phyloP scores from a whole-genome alignment of 2,888 invertebrate genomes.

The Epinotia nisella region DNA sequence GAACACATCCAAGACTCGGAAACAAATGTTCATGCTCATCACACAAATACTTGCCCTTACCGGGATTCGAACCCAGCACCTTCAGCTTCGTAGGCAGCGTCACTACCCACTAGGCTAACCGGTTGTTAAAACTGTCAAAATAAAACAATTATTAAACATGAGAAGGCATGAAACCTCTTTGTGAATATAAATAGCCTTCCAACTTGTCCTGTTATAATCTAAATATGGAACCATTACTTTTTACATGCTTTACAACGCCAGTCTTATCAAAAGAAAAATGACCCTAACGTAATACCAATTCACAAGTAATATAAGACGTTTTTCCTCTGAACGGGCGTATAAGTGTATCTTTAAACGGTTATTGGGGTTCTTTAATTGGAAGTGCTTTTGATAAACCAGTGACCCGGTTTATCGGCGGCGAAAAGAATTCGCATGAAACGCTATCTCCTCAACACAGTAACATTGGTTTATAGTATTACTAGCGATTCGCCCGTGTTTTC shows the following conservation, averaged over 20 bases:
- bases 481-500: background rate
- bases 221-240: conserved; percentile 19
- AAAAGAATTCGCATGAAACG: background rate
- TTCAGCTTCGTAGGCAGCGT: too few species aligned
- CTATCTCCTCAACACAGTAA: background rate
- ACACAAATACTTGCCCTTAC: too few species aligned
- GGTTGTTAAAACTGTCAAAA: too few species aligned
- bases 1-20: too few species aligned
- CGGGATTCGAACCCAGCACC: too few species aligned
- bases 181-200: background rate
- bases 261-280: background rate
- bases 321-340: background rate
- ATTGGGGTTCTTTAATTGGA: conserved; percentile 20
- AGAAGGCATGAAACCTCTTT: background rate
- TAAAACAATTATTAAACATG: background rate
- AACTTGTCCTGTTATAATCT: background rate
- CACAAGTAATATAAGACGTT: background rate
- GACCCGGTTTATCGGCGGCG: conserved; percentile 29
- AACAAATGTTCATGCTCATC: too few species aligned
- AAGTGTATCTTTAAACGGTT: conserved; percentile 17
- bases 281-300: background rate
- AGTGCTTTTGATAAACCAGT: conserved; percentile 26
- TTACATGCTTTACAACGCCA: background rate
- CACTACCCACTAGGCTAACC: too few species aligned
- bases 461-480: background rate